Base-by-base conservation (phyloP, 1,140 invertebrate species). In the Sogatella furcifera region DNA sequence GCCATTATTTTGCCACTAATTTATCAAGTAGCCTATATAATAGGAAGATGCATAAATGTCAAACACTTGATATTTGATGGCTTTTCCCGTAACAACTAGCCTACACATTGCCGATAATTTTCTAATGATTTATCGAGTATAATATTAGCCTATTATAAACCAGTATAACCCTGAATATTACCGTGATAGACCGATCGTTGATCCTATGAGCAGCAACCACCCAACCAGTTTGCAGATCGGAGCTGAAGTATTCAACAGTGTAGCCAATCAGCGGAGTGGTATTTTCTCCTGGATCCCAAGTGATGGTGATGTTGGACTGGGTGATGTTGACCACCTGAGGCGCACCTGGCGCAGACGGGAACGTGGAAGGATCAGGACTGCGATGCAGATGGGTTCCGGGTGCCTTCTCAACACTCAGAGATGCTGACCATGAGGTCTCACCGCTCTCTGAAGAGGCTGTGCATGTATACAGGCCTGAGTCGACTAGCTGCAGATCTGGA, bases 221-320 rank as follows among this genome's bases (percentile, higher is more conserved):
- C 71, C 91, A 88, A 74, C 89, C 90, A 19, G 81, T 85, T 66
- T 86, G 83, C 11, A 88, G 70, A 70, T 89, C 88, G 10, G 84
- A 84, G 73, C 90, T 92, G 72, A 89, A 93, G 67, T 90, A 90
- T 71, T 95, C 90, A 10, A 95, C 81, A 17, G 85, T 86, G 72
- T 92, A 95, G 14, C 86, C 86, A 64, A 77, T 72, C n/a, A 63
- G 73, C 5, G 74, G 77, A n/a, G 59, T 80, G 4, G 46, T 17
- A 17, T 49, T 49, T 17, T 49, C 46, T 17, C 46, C 46, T 76
- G 75, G 46, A 76, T 81, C 66, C 94, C 94, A 97, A 0, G 85
- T 81, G 22, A 97, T 72, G 2, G 88, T 88, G 10, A 95, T 81
- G 42, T 82, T 83, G 6, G 80, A 86, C 66, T 86, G 84, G 0